Conservation (phyloP, 2,888 invertebrate species). For the Ophion obscuratus region DNA sequence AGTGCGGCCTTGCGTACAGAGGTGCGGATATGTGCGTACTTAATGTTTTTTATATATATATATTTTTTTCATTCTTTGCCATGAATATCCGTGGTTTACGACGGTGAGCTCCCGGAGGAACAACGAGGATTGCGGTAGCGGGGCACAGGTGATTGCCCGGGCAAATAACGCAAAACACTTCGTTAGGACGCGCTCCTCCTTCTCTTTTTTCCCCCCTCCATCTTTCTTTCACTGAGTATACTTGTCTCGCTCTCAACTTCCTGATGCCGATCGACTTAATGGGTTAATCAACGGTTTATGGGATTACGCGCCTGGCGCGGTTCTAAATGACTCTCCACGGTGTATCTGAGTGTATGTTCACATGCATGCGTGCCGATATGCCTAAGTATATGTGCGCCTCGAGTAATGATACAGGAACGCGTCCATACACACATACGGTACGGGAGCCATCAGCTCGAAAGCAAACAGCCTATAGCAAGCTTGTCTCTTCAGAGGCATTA, state of each 20-base stretch:
- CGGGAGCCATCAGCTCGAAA: constrained; percentile 24
- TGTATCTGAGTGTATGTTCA: not conserved
- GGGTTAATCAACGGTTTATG: constrained; percentile 72
- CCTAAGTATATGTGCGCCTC: not conserved
- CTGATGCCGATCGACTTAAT: constrained; percentile 69
- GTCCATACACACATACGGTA: not conserved
- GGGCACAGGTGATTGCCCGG: constrained; percentile 59
- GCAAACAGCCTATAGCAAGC: constrained; percentile 14
- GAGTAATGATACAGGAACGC: constrained; percentile 5
- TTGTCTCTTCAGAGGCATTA: constrained; percentile 39
- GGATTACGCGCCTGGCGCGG: constrained; percentile 62
- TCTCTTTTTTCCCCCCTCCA: constrained; percentile 54
- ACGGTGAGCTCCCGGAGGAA: constrained; percentile 12
- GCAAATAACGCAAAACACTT: constrained; percentile 68
- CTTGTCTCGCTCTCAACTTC: constrained; percentile 59
- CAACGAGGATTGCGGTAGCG: constrained; percentile 39
- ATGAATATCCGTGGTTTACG: constrained; percentile 53
- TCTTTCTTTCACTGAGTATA: constrained; percentile 35
- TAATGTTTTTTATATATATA: not conserved
- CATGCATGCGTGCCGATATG: constrained; percentile 9
- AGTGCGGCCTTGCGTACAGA: constrained; percentile 33
- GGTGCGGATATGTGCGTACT: constrained; percentile 13
- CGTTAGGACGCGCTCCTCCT: constrained; percentile 57
- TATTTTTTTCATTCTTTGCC: constrained; percentile 7
- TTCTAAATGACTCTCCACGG: constrained; percentile 47